Percentiles rank a stretch among this genome's conserved stretches.
These are phyloP conservation scores for Pseudopodoces humilis DNA, from an alignment of 2,113 vertebrate species.

Conservation along the genomic window DNA sequence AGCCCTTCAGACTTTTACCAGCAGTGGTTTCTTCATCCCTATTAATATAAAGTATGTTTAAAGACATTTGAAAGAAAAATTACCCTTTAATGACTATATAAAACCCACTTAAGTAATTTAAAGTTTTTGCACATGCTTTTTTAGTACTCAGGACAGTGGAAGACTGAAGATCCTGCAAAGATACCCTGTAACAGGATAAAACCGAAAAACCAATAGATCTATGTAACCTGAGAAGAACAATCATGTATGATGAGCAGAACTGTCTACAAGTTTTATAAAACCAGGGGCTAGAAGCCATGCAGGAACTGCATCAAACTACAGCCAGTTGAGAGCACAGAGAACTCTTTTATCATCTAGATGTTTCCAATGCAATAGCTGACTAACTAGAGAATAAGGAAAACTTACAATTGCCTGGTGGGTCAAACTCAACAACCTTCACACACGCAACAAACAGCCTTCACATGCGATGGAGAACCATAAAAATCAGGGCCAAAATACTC, in stretches of 20 bases:
- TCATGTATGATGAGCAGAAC: not conserved
- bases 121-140: not conserved
- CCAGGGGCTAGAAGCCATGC: not conserved
- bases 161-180: not conserved
- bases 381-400: not conserved
- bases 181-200: not conserved
- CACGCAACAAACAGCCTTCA: not conserved
- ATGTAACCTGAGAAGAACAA: not conserved
- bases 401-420: not conserved
- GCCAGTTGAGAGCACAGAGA: not conserved
- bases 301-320: not conserved
- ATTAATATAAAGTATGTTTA: not conserved
- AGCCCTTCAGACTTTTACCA: not conserved
- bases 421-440: not conserved
- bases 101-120: not conserved
- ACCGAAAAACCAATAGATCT: not conserved
- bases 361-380: not conserved
- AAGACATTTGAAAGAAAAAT: not conserved
- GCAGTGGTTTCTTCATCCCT: rapidly evolving
- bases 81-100: not conserved
- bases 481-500: not conserved
- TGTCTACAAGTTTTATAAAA: not conserved
- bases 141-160: not conserved
- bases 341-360: not conserved
- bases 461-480: not conserved